phyloP scores from a whole-genome alignment of 2,888 invertebrate genomes.

The Cheiracanthium punctorium region DNA sequence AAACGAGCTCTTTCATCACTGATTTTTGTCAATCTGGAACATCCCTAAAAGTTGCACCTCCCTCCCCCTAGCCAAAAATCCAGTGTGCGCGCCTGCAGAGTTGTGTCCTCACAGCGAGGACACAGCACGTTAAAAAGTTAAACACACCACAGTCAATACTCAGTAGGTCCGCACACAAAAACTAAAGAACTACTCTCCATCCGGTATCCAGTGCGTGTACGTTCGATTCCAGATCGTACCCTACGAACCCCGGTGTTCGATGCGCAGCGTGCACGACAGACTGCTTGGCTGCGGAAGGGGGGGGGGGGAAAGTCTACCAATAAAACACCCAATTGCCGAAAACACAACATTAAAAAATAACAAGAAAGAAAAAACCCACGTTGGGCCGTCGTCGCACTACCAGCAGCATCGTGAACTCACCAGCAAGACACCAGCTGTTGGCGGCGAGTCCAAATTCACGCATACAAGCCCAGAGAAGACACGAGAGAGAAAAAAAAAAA shows the following conservation, averaged over 20 bases:
- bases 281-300: constrained; percentile 48
- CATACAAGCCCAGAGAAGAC: background rate
- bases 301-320: background rate
- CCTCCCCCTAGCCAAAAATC: no score
- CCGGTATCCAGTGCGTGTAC: no score
- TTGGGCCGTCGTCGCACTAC: background rate
- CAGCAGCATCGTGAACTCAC: constrained; percentile 11
- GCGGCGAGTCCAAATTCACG: constrained; percentile 13
- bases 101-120: no score
- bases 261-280: constrained; percentile 27
- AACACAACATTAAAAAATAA: constrained; percentile 9
- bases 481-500: background rate
- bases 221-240: background rate
- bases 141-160: no score
- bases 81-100: no score
- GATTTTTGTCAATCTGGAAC: no score
- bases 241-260: background rate
- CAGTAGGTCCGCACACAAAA: no score
- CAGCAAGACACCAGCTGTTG: constrained; percentile 54
- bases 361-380: background rate
- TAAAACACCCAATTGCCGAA: constrained; percentile 22
- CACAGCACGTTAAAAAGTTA: no score
- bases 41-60: no score
- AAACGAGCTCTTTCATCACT: no score
- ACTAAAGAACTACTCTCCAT: no score